Conservation (phyloP, 2,113 vertebrate species). For the Atherinomorus stipes region DNA sequence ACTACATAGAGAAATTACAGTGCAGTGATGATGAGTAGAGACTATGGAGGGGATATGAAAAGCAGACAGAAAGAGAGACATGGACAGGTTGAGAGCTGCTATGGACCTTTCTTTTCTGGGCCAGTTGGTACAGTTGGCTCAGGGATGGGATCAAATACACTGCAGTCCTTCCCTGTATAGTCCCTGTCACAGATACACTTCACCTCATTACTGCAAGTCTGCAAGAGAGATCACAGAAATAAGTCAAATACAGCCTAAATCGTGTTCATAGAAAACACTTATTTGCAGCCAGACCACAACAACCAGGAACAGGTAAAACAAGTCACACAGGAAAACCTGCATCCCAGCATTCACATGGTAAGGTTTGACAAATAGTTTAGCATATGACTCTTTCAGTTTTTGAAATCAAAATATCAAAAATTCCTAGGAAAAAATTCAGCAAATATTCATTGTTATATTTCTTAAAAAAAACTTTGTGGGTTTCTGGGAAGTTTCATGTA, state of each 20-base stretch:
- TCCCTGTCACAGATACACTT: conserved; percentile 95
- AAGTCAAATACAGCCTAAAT: background rate
- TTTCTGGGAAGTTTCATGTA: too few relatives aligned
- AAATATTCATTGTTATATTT: too few relatives aligned
- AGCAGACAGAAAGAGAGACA: conserved; percentile 47
- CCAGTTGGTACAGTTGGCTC: conserved; percentile 85
- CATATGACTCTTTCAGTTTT: too few relatives aligned
- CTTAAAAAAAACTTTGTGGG: too few relatives aligned
- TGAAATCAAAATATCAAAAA: too few relatives aligned
- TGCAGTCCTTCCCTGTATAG: conserved; percentile 97
- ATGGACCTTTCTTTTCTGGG: conserved; percentile 90
- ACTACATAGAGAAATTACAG: conserved; percentile 46
- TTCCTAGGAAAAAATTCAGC: too few relatives aligned
- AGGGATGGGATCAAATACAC: conserved; percentile 91
- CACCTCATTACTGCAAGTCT: conserved; percentile 96
- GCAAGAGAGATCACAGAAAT: background rate
- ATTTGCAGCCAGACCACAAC: background rate
- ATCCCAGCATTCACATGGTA: too few relatives aligned
- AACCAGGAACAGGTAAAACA: too few relatives aligned
- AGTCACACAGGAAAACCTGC: too few relatives aligned
- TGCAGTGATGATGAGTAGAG: conserved; percentile 49
- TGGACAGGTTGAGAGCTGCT: conserved; percentile 5
- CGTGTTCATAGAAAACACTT: background rate
- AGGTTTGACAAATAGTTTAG: too few relatives aligned
- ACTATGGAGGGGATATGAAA: conserved; percentile 55